A percentile compares a stretch with the other conserved stretches of the same genome.
Evolutionary conservation across 1,140 invertebrate species (phyloP).

Genomic region (Leptopilina boulardi): DNA sequence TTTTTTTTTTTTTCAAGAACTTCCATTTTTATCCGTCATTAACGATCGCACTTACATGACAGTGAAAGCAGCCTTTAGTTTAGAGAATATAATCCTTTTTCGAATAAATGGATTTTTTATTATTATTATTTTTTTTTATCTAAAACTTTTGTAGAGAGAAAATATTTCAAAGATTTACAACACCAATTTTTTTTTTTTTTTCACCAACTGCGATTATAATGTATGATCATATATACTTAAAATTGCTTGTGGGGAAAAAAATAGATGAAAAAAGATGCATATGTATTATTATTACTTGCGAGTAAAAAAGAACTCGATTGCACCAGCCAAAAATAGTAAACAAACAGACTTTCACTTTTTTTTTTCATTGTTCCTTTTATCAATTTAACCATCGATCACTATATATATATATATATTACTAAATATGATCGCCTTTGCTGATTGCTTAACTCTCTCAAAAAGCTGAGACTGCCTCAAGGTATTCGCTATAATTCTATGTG

Average conservation of each 20-base stretch:
- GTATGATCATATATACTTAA: neutral
- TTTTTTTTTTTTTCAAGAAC: neutral
- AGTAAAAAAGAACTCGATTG: neutral
- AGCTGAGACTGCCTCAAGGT: slow-evolving; percentile 22
- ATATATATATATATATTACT: too few relatives aligned
- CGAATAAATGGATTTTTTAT: too few relatives aligned
- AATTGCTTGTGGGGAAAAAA: neutral
- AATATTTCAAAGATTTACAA: slow-evolving; percentile 15
- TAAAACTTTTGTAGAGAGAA: neutral
- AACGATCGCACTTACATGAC: neutral
- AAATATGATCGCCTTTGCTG: neutral
- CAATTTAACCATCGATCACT: slow-evolving; percentile 19
- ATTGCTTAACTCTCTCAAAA: slow-evolving; percentile 5
- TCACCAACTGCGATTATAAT: neutral
- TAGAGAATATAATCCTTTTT: neutral
- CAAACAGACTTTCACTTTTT: slow-evolving; percentile 14
- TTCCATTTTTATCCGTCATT: too few relatives aligned
- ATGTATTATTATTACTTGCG: neutral
- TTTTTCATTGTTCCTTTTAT: neutral
- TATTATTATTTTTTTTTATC: neutral
- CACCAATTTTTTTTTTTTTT: neutral
- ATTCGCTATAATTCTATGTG: neutral
- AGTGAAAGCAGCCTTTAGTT: neutral
- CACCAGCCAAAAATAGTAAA: slow-evolving; percentile 23
- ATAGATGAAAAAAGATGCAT: neutral